Conservation (phyloP, 2,888 invertebrate species). For the Gandaritis pyraliata region DNA sequence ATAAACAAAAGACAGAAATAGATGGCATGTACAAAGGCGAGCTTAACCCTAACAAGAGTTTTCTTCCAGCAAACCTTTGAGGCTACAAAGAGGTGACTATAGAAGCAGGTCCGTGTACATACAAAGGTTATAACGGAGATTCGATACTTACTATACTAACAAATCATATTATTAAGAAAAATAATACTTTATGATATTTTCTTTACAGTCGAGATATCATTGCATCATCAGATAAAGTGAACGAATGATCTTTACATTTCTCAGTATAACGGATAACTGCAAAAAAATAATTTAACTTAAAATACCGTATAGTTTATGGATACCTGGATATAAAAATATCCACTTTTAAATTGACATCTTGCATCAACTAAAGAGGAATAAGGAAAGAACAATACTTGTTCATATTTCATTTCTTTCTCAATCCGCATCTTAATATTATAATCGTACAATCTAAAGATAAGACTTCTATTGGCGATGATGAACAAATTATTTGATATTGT, state of each 20-base stretch:
- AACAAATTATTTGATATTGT: slow-evolving; percentile 35
- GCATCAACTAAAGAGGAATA: slow-evolving; percentile 27
- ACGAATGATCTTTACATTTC: not conserved
- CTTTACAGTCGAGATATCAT: not conserved
- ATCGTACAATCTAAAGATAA: slow-evolving; percentile 40
- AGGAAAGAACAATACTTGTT: slow-evolving; percentile 28
- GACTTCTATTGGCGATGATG: slow-evolving; percentile 42
- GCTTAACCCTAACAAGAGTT: no score
- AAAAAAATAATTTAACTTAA: slow-evolving; percentile 5
- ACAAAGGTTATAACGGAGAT: no score
- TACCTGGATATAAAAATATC: slow-evolving; percentile 35
- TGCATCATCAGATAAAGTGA: slow-evolving; percentile 7
- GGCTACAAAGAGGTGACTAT: no score
- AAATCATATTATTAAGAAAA: no score
- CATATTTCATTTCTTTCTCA: slow-evolving; percentile 30
- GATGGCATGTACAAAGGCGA: no score
- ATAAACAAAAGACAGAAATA: no score
- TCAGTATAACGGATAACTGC: slow-evolving; percentile 3
- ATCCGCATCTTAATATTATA: slow-evolving; percentile 35
- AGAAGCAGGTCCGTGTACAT: no score
- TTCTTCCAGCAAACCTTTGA: no score
- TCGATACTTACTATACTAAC: no score
- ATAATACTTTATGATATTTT: no score
- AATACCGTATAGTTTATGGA: slow-evolving; percentile 10
- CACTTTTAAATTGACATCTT: slow-evolving; percentile 36